Conservation (phyloP, 2,888 invertebrate species). For the Cheilosia vulpina region DNA sequence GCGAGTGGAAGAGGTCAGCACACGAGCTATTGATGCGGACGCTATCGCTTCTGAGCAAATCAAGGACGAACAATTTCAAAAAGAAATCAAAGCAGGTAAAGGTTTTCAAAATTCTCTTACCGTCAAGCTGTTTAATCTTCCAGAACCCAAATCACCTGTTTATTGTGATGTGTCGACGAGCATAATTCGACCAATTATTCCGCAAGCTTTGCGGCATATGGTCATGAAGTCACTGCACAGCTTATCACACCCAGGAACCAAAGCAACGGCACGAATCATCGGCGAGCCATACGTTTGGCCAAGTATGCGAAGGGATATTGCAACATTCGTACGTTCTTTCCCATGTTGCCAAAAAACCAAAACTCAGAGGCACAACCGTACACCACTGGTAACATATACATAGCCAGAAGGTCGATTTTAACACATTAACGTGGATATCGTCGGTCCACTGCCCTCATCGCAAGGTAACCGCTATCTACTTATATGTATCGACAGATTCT, state of each 20-base stretch:
- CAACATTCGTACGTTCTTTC: slow-evolving; percentile 11
- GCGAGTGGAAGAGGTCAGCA: slow-evolving; percentile 47
- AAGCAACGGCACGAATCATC: slow-evolving; percentile 1
- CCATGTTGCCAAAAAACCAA: slow-evolving; percentile 41
- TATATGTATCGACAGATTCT: slow-evolving; percentile 50
- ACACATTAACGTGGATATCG: slow-evolving; percentile 49
- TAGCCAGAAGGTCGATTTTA: slow-evolving; percentile 29
- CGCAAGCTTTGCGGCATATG: slow-evolving; percentile 6
- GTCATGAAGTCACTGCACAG: slow-evolving; percentile 20
- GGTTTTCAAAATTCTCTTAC: not conserved
- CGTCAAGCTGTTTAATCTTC: slow-evolving; percentile 29
- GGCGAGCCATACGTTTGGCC: slow-evolving; percentile 44
- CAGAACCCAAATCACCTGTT: slow-evolving; percentile 6
- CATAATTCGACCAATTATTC: slow-evolving; percentile 43
- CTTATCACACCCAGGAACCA: slow-evolving; percentile 33
- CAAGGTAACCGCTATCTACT: slow-evolving; percentile 36
- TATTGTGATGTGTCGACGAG: slow-evolving; percentile 28
- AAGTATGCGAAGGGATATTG: slow-evolving; percentile 30
- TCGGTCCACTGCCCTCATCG: slow-evolving; percentile 47
- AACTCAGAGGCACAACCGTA: slow-evolving; percentile 15
- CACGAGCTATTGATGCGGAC: slow-evolving; percentile 16
- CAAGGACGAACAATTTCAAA: slow-evolving; percentile 26
- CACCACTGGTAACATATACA: not conserved
- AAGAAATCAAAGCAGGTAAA: slow-evolving; percentile 1
- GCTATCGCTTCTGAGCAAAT: slow-evolving; percentile 30